Percentiles rank a stretch among this genome's conserved stretches.
phyloP scores from a whole-genome alignment of 2,797 vertebrate species.

The Tamandua tetradactyla region DNA sequence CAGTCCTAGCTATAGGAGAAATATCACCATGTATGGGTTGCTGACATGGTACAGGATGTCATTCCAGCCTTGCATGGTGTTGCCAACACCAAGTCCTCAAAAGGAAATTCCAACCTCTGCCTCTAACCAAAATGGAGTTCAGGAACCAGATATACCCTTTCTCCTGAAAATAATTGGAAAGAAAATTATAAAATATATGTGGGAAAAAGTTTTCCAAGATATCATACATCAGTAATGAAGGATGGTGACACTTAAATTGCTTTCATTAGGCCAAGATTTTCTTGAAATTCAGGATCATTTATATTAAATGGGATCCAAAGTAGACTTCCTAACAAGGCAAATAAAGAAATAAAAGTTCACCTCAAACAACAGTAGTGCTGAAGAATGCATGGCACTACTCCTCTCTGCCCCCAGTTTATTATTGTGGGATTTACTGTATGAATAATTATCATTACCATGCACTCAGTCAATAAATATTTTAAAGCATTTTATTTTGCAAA shows the following conservation, averaged over 20 bases:
- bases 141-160: neutral
- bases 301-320: neutral
- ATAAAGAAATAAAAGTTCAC: neutral
- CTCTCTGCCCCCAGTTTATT: neutral
- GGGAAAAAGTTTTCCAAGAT: neutral
- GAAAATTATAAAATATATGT: neutral
- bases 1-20: neutral
- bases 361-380: neutral
- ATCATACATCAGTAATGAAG: neutral
- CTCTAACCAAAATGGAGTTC: neutral
- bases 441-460: neutral
- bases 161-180: neutral
- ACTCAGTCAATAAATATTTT: neutral
- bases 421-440: neutral
- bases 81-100: neutral
- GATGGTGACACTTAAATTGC: neutral
- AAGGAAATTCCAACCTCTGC: neutral
- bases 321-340: neutral
- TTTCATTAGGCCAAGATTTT: neutral
- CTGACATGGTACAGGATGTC: neutral
- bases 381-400: neutral
- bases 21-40: neutral
- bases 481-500: neutral
- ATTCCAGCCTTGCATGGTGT: neutral
- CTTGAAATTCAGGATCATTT: neutral